A percentile compares a stretch with the other conserved stretches of the same genome.
Conservation (phyloP, 2,797 vertebrate genomes). For the Oreortyx pictus region DNA sequence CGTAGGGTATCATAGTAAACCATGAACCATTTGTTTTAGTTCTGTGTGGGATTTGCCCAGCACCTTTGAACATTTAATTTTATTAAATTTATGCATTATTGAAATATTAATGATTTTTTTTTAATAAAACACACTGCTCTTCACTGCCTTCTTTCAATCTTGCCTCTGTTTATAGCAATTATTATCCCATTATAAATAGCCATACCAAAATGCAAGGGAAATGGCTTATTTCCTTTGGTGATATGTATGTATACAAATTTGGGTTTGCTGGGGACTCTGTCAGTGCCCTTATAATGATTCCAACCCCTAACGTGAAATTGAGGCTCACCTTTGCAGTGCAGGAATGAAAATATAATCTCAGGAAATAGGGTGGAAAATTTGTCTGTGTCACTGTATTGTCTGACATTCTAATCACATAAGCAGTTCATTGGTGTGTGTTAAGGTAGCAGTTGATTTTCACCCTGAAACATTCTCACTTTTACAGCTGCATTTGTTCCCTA, state of each 20-base stretch:
- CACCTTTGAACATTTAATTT: slow-evolving; percentile 9
- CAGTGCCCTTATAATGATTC: not conserved
- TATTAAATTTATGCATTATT: not conserved
- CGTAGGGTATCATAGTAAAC: not conserved
- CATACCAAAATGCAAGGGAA: not conserved
- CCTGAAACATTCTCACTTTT: slow-evolving; percentile 15
- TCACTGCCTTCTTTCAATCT: not conserved
- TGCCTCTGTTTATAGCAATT: not conserved
- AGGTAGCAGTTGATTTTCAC: slow-evolving; percentile 52
- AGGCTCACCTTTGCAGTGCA: slow-evolving; percentile 52
- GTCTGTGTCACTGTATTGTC: slow-evolving; percentile 38
- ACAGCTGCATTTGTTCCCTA: not conserved
- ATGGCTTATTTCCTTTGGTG: not conserved
- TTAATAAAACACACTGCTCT: not conserved
- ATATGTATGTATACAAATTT: not conserved
- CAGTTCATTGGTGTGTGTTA: slow-evolving; percentile 41
- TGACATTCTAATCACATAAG: slow-evolving; percentile 64
- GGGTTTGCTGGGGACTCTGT: not conserved
- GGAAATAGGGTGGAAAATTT: slow-evolving; percentile 79
- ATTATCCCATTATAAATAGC: not conserved
- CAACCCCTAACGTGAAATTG: not conserved
- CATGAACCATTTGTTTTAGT: not conserved
- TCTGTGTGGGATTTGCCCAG: not conserved
- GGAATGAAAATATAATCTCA: slow-evolving; percentile 34
- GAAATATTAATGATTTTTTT: not conserved